phyloP scores from a whole-genome alignment of 2,888 invertebrate genomes.

The Ichneumoninae sp. region DNA sequence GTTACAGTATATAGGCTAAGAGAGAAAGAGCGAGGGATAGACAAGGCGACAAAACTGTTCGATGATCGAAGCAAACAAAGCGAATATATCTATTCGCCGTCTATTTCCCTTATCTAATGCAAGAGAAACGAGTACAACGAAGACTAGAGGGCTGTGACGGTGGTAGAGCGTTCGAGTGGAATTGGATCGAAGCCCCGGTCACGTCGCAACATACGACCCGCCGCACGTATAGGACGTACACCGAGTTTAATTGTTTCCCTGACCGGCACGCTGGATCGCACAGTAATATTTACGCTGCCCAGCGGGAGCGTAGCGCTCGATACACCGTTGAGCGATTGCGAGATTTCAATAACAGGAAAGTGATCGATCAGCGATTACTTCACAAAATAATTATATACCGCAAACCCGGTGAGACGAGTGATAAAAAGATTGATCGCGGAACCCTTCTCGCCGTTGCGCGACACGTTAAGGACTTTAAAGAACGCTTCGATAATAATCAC shows the following conservation, averaged over 20 bases:
- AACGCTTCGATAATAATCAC: background rate
- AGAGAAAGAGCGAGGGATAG: background rate
- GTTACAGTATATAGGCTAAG: background rate
- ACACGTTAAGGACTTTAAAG: background rate
- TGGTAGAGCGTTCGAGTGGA: conserved; percentile 54
- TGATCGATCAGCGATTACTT: background rate
- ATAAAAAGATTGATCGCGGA: conserved; percentile 28
- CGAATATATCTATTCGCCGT: background rate
- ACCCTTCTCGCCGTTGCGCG: background rate
- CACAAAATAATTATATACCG: background rate
- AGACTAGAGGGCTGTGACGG: background rate
- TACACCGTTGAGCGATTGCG: background rate
- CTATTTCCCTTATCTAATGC: conserved; percentile 45
- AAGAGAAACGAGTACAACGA: conserved; percentile 47
- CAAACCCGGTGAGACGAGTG: background rate
- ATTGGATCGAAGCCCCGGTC: conserved; percentile 64
- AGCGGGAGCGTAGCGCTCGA: background rate
- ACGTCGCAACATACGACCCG: conserved; percentile 21
- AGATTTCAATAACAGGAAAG: background rate
- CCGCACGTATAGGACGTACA: background rate
- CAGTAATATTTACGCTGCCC: conserved; percentile 15
- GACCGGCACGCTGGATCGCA: conserved; percentile 19
- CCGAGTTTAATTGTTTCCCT: conserved; percentile 54
- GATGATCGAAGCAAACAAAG: conserved; percentile 49
- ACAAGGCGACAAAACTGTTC: background rate